These are phyloP conservation scores for Cydia pomonella DNA, from an alignment of 1,140 invertebrate genomes.

Conservation along the genomic window DNA sequence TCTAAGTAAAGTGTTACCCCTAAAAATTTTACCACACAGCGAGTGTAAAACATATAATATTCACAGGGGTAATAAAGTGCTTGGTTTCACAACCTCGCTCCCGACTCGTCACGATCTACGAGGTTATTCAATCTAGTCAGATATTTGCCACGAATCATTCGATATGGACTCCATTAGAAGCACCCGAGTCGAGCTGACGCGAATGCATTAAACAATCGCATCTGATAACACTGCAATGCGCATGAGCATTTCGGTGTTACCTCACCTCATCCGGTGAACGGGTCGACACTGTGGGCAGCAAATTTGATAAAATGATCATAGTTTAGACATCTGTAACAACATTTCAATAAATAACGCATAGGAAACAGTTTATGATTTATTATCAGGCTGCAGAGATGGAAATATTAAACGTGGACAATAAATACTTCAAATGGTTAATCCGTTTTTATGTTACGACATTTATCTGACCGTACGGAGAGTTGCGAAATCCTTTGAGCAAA, in stretches of 20 bases:
- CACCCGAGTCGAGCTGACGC: neutral
- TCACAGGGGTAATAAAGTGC: conserved; percentile 25
- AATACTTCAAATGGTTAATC: conserved; percentile 32
- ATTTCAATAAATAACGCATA: conserved; percentile 25
- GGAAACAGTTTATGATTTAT: conserved; percentile 30
- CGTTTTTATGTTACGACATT: conserved; percentile 30
- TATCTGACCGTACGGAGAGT: conserved; percentile 20
- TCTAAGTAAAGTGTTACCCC: too few relatives aligned
- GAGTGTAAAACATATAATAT: conserved; percentile 42
- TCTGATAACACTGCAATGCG: neutral
- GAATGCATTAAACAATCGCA: conserved; percentile 20
- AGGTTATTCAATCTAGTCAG: conserved; percentile 47
- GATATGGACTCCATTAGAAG: neutral
- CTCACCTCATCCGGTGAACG: conserved; percentile 22
- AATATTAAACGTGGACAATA: conserved; percentile 29
- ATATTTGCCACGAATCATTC: conserved; percentile 39
- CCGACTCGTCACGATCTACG: conserved; percentile 47
- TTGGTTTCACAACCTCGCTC: conserved; percentile 26
- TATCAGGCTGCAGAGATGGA: conserved; percentile 12
- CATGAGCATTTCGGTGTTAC: conserved; percentile 17
- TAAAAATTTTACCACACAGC: conserved; percentile 40
- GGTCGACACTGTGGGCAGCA: conserved; percentile 11
- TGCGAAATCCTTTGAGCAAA: conserved; percentile 43
- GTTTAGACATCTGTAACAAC: conserved; percentile 9
- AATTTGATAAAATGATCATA: conserved; percentile 22